Evolutionary conservation across 2,113 vertebrate species (phyloP), one percentile per base, ranked within the genome.

Genomic region (Steatornis caripensis): DNA sequence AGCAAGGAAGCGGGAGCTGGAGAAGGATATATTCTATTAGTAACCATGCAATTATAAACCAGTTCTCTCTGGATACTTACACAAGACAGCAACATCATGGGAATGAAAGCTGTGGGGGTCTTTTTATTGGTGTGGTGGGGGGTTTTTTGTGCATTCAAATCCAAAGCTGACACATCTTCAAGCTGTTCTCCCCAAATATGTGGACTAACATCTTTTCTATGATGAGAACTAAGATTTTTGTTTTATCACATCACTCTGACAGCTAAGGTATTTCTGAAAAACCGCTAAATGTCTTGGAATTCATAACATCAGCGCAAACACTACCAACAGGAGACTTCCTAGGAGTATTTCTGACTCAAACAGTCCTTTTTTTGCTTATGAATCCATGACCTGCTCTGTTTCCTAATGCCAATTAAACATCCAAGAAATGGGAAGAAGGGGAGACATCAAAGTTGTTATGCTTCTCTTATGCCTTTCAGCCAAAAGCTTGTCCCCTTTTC

Each of bases 401-500:
- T 98, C 91, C 87, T 94, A 84, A 87, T 55, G 39, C 48, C 32
- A 91, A 95, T 84, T 94, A 96, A 92, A 89, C 29, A 82, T 26
- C 51, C 72, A 87, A 71, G 57, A 89, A 89, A 75, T 87, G 37
- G 46, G 20, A 83, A 83, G 37, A 86, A 80, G 66, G 6, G 48
- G 37, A 46, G 19, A 84, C 32, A 70, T 84, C 45, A 93, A 87
- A 88, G 83, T 58, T 62, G 71, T 79, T 74, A 37, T 32, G 51
- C 46, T 82, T 94, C 80, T 88, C 87, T 97, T 90, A 74, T 91
- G 82, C 91, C 46, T 93, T 82, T 89, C 76, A 95, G 93, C 27
- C 93, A 88, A 92, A 96, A 88, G 87, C 85, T 34, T 88, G 84
- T 92, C 82, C 93, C 69, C 84, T 89, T 96, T 91, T 93, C 85